phyloP scores from a whole-genome alignment of 2,888 invertebrate genomes.

The Stenurella melanura region DNA sequence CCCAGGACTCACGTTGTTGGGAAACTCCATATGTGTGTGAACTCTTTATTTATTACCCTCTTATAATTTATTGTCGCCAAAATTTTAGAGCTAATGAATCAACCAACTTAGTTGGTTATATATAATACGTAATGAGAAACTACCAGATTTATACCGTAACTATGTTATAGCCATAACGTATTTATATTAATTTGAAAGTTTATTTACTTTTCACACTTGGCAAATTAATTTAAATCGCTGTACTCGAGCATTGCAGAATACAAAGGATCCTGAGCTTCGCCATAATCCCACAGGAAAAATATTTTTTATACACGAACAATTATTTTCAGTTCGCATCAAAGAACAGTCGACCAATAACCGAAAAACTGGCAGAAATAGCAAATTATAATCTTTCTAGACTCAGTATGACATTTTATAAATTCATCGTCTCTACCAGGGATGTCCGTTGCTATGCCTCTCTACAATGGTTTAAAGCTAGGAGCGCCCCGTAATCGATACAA shows the following conservation, averaged over 20 bases:
- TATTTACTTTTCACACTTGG: neutral
- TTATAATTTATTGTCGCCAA: constrained; percentile 60
- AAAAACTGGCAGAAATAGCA: too few relatives aligned
- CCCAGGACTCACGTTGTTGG: constrained; percentile 48
- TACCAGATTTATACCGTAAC: neutral
- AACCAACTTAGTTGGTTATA: constrained; percentile 52
- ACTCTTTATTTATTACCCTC: constrained; percentile 60
- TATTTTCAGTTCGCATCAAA: too few relatives aligned
- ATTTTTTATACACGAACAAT: too few relatives aligned
- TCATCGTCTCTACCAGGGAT: too few relatives aligned
- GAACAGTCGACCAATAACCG: too few relatives aligned
- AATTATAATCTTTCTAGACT: too few relatives aligned
- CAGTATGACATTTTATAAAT: too few relatives aligned
- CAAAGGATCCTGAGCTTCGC: too few relatives aligned
- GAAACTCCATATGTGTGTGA: constrained; percentile 60
- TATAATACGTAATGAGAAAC: constrained; percentile 26
- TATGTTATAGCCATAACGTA: neutral
- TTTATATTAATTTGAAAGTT: neutral
- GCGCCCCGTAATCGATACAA: too few relatives aligned
- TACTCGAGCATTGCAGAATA: neutral
- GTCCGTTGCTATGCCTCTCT: too few relatives aligned
- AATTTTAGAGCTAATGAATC: constrained; percentile 59
- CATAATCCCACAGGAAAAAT: too few relatives aligned
- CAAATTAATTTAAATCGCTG: neutral
- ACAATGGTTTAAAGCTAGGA: too few relatives aligned